phyloP scores from a whole-genome alignment of 2,888 invertebrate species.

The Chalcis sispes region DNA sequence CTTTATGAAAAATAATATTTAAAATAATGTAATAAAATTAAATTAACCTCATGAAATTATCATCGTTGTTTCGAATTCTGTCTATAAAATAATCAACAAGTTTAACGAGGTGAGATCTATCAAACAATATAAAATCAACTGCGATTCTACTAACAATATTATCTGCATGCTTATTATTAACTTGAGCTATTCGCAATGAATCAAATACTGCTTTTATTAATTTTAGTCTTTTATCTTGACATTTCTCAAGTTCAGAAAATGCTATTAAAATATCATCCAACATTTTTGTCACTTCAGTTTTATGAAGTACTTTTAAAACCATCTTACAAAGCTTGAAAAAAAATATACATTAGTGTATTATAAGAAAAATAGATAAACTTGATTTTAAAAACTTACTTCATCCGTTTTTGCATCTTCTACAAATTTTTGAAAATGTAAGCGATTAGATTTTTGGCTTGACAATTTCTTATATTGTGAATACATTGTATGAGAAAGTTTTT shows the following conservation, averaged over 20 bases:
- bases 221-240: slow-evolving; percentile 68
- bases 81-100: slow-evolving; percentile 79
- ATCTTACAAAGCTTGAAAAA: slow-evolving; percentile 67
- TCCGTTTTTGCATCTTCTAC: slow-evolving; percentile 58
- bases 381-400: slow-evolving; percentile 51
- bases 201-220: slow-evolving; percentile 72
- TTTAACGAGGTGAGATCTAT: slow-evolving; percentile 77
- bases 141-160: slow-evolving; percentile 78
- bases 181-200: slow-evolving; percentile 72
- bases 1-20: neutral
- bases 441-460: slow-evolving; percentile 26
- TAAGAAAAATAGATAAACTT: neutral
- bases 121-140: slow-evolving; percentile 77
- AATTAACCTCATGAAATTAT: slow-evolving; percentile 77
- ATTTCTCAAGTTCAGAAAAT: slow-evolving; percentile 64
- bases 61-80: slow-evolving; percentile 77
- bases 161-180: slow-evolving; percentile 74
- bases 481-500: slow-evolving; percentile 41
- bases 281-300: slow-evolving; percentile 66
- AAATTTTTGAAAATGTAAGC: slow-evolving; percentile 46
- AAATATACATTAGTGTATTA: neutral
- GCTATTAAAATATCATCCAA: slow-evolving; percentile 68
- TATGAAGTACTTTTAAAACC: slow-evolving; percentile 64
- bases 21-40: neutral
- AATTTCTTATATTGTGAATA: slow-evolving; percentile 44